Conservation (phyloP, 2,113 vertebrate genomes). For the Pseudopipra pipra region DNA sequence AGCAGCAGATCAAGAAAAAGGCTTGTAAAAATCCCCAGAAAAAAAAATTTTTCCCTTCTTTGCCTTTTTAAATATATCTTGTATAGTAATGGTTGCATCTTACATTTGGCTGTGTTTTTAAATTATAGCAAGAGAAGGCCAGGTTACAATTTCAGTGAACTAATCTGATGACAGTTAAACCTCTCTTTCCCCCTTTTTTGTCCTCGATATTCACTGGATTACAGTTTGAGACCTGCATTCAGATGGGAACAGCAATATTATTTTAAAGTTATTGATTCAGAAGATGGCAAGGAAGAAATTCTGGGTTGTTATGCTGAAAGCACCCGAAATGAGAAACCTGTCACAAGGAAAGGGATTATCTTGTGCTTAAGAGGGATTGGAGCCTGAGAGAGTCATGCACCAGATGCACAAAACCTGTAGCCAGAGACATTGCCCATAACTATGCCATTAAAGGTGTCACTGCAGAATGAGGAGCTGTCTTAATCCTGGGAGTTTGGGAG, state of each 20-base stretch:
- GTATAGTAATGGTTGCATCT: background rate
- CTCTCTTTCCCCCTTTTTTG: background rate
- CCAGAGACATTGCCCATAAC: background rate
- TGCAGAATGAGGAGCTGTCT: background rate
- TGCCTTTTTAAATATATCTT: background rate
- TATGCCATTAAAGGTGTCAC: background rate
- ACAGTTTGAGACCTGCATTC: slow-evolving; percentile 23
- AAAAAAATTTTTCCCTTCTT: background rate
- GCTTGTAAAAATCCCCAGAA: background rate
- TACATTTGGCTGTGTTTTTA: background rate
- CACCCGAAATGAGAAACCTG: slow-evolving; percentile 51
- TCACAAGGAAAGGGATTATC: slow-evolving; percentile 28
- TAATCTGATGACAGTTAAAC: background rate
- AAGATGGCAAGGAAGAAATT: slow-evolving; percentile 60
- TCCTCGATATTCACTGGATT: slow-evolving; percentile 6
- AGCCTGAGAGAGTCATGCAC: background rate
- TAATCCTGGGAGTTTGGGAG: slow-evolving; percentile 14
- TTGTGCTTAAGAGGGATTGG: background rate
- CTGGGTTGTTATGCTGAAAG: slow-evolving; percentile 20
- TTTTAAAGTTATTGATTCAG: slow-evolving; percentile 67
- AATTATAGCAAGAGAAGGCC: background rate
- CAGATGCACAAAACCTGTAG: background rate
- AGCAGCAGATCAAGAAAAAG: background rate
- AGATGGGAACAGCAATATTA: slow-evolving; percentile 34
- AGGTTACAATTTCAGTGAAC: background rate